These are phyloP conservation scores for Oceanites oceanicus DNA, from an alignment of 2,113 vertebrate species.

Conservation along the genomic window DNA sequence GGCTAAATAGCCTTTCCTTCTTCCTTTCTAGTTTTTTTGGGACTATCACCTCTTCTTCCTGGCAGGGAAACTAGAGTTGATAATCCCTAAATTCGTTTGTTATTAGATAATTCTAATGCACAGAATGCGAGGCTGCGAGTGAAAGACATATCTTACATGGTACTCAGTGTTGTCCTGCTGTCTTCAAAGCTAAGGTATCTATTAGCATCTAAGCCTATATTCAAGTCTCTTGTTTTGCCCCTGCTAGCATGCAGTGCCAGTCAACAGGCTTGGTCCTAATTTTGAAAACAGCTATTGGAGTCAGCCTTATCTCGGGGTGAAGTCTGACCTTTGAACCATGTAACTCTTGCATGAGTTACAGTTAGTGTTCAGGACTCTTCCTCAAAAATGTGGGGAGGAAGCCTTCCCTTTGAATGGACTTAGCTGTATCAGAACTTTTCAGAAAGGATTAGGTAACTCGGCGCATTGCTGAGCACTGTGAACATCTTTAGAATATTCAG, in stretches of 20 bases:
- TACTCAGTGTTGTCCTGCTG: background rate
- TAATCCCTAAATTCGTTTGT: background rate
- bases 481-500: background rate
- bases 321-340: background rate
- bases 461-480: background rate
- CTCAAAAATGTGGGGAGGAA: background rate
- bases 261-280: background rate
- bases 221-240: background rate
- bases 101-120: background rate
- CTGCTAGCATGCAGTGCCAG: accelerated
- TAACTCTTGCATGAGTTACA: background rate
- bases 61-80: background rate
- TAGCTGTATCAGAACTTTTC: background rate
- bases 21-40: background rate
- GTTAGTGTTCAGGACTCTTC: background rate
- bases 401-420: background rate
- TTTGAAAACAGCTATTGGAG: background rate
- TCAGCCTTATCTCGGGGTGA: background rate
- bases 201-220: accelerated
- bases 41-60: background rate
- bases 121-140: background rate
- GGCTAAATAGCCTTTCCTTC: background rate
- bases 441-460: background rate
- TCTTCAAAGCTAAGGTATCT: background rate
- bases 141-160: background rate